These are phyloP conservation scores for Trematomus loennbergii DNA, from an alignment of 2,113 vertebrate species.

Conservation along the genomic window DNA sequence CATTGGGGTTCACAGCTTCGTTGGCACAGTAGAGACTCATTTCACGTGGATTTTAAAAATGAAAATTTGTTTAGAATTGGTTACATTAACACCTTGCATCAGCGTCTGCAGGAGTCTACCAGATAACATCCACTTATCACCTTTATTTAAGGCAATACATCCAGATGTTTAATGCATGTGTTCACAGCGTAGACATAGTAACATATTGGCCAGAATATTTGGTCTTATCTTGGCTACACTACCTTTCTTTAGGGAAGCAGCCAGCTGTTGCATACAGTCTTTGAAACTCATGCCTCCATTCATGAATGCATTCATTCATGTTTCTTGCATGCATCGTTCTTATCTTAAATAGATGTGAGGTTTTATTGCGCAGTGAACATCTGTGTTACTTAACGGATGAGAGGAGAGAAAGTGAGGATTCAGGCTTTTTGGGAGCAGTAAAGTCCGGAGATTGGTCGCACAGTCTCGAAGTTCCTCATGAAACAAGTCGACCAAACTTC, in stretches of 20 bases:
- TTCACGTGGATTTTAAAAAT: background rate
- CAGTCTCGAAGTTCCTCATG: background rate
- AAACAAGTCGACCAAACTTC: background rate
- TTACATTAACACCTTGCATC: background rate
- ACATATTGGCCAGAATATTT: constrained; percentile 2
- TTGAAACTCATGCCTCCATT: constrained; percentile 12
- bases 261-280: constrained; percentile 3
- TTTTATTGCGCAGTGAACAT: constrained; percentile 10
- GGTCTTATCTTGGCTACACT: constrained; percentile 56
- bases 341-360: background rate
- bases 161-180: constrained; percentile 32
- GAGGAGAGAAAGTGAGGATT: background rate
- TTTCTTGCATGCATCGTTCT: background rate
- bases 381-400: constrained; percentile 21
- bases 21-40: constrained; percentile 9
- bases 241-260: background rate
- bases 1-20: background rate
- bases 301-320: constrained; percentile 30
- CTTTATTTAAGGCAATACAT: constrained; percentile 14
- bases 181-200: constrained; percentile 18
- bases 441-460: constrained; percentile 11
- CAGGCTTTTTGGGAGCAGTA: constrained; percentile 13
- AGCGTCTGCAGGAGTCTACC: background rate
- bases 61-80: background rate
- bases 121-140: background rate